These are phyloP conservation scores for Xiphophorus couchianus DNA, from an alignment of 2,113 vertebrate genomes.

Conservation along the genomic window DNA sequence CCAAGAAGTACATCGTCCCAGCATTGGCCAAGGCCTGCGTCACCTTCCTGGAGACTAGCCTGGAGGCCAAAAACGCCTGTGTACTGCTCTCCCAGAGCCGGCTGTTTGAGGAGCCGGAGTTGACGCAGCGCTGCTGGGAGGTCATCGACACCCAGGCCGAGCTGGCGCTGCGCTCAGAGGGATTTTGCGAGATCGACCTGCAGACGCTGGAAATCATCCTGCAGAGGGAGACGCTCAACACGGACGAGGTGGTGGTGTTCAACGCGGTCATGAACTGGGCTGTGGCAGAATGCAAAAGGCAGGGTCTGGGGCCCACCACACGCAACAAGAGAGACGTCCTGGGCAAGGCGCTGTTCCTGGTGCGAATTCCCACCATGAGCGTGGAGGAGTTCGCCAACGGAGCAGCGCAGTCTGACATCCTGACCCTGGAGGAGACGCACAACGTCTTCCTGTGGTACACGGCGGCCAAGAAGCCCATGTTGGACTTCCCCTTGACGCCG, in stretches of 20 bases:
- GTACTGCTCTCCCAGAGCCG: slow-evolving; percentile 96
- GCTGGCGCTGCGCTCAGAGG: slow-evolving; percentile 90
- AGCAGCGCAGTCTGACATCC: slow-evolving; percentile 90
- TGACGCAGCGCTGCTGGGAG: slow-evolving; percentile 97
- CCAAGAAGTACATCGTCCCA: slow-evolving; percentile 98
- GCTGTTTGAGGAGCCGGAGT: slow-evolving; percentile 96
- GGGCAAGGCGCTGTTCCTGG: slow-evolving; percentile 90
- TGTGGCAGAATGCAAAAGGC: slow-evolving; percentile 89
- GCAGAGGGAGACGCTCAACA: slow-evolving; percentile 90
- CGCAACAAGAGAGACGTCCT: slow-evolving; percentile 87
- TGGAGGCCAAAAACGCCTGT: slow-evolving; percentile 95
- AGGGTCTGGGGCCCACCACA: slow-evolving; percentile 79
- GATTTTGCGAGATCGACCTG: slow-evolving; percentile 93
- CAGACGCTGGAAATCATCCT: slow-evolving; percentile 93
- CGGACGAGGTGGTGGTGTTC: slow-evolving; percentile 92
- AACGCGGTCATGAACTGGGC: slow-evolving; percentile 93
- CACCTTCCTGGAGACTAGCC: slow-evolving; percentile 93
- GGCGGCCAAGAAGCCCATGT: slow-evolving; percentile 88
- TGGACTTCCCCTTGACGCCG: slow-evolving; percentile 88
- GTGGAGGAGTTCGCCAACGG: slow-evolving; percentile 96
- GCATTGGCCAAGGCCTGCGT: slow-evolving; percentile 94
- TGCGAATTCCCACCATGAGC: slow-evolving; percentile 92
- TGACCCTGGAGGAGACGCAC: slow-evolving; percentile 95
- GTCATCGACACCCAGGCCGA: slow-evolving; percentile 98
- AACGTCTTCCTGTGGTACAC: slow-evolving; percentile 97